These are phyloP conservation scores for Oophaga pumilio DNA, from an alignment of 2,113 vertebrate species.

Conservation along the genomic window DNA sequence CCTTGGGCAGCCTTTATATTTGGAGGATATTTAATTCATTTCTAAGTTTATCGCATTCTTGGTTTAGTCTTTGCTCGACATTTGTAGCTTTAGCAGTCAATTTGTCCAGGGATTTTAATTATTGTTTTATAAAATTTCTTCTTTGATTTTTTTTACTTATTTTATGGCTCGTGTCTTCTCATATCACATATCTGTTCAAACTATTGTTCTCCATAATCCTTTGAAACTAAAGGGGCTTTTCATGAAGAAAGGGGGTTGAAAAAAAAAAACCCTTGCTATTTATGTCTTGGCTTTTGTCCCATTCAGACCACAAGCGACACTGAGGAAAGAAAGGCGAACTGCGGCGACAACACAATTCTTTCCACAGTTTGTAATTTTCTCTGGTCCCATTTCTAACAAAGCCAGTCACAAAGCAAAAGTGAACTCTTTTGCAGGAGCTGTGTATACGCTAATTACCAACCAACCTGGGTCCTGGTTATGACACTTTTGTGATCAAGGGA, in stretches of 20 bases:
- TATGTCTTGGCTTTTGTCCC: conserved; percentile 37
- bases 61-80: neutral
- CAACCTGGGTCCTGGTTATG: neutral
- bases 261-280: conserved; percentile 29
- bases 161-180: neutral
- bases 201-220: conserved; percentile 24
- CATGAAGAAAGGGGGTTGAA: conserved; percentile 6
- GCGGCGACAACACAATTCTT: conserved; percentile 3
- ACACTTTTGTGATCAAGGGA: neutral
- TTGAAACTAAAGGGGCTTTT: conserved; percentile 17
- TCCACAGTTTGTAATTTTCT: conserved; percentile 16
- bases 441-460: neutral
- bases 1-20: neutral
- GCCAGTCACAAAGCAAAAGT: neutral
- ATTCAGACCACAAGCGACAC: neutral
- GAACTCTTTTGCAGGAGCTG: neutral
- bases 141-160: neutral
- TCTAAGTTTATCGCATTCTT: neutral
- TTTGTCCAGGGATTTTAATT: neutral
- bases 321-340: neutral
- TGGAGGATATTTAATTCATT: neutral
- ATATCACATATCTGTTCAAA: neutral
- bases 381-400: conserved; percentile 4
- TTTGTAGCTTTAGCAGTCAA: neutral
- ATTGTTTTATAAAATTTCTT: neutral